Percentiles rank a stretch among this genome's conserved stretches.
These are phyloP conservation scores for Hydrolagus affinis DNA, from an alignment of 2,113 vertebrate species.

Conservation along the genomic window DNA sequence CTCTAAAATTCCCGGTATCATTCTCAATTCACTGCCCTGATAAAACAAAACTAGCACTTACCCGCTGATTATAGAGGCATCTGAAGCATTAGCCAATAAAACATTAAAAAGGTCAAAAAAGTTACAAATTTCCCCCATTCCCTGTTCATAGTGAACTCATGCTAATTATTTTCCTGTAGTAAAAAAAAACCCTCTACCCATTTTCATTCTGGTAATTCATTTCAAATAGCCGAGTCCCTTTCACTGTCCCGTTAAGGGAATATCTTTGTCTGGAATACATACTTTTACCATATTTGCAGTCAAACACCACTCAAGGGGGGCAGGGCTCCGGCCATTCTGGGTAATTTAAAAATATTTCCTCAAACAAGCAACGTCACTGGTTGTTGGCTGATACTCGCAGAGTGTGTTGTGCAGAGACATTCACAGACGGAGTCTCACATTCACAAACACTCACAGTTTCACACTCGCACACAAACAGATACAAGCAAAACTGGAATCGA, in stretches of 20 bases:
- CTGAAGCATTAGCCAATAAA: background rate
- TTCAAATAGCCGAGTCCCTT: background rate
- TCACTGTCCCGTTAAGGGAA: slow-evolving; percentile 11
- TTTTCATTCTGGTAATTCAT: background rate
- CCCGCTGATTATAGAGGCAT: background rate
- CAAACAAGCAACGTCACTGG: too few relatives aligned
- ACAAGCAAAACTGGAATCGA: too few relatives aligned
- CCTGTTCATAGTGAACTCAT: background rate
- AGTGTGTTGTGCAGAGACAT: too few relatives aligned
- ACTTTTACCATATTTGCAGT: slow-evolving; percentile 31
- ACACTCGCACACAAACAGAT: too few relatives aligned
- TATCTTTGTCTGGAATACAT: slow-evolving; percentile 18
- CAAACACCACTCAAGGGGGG: background rate
- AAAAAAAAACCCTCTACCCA: background rate
- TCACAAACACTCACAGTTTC: too few relatives aligned
- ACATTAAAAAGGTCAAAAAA: background rate
- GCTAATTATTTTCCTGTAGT: background rate
- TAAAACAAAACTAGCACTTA: background rate
- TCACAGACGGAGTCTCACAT: too few relatives aligned
- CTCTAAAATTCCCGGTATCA: background rate
- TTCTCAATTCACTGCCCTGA: background rate
- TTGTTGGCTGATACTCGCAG: too few relatives aligned
- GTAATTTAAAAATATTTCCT: too few relatives aligned
- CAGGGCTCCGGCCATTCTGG: too few relatives aligned
- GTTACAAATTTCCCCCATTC: too few relatives aligned